Evolutionary conservation across 2,113 vertebrate genomes (phyloP).

Genomic region (Promerops cafer): DNA sequence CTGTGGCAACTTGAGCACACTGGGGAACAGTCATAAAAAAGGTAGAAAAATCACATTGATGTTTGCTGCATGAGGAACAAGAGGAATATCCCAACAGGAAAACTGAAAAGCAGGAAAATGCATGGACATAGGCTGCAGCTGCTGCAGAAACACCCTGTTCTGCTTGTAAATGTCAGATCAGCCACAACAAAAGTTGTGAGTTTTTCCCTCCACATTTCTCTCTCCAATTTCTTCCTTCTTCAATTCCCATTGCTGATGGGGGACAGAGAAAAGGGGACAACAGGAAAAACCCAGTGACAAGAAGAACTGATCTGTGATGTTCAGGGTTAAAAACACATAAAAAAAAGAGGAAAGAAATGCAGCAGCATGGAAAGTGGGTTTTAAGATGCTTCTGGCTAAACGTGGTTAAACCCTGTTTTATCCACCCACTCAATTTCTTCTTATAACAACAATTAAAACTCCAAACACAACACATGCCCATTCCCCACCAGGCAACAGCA

Average conservation of each 20-base stretch:
- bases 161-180: neutral
- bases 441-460: neutral
- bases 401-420: neutral
- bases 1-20: neutral
- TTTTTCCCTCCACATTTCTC: neutral
- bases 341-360: accelerated
- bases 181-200: neutral
- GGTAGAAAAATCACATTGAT: neutral
- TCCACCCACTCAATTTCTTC: neutral
- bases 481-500: neutral
- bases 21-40: neutral
- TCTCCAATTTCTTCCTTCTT: neutral
- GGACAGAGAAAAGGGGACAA: neutral
- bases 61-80: neutral
- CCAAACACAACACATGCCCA: neutral
- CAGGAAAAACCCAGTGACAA: neutral
- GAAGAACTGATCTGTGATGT: neutral
- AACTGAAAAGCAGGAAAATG: neutral
- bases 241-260: neutral
- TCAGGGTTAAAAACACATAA: neutral
- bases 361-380: neutral
- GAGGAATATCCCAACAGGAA: neutral
- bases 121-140: neutral
- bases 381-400: neutral
- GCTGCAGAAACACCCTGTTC: neutral